These are phyloP conservation scores for Ailurus styani DNA, from an alignment of 2,113 vertebrate genomes.

Conservation along the genomic window DNA sequence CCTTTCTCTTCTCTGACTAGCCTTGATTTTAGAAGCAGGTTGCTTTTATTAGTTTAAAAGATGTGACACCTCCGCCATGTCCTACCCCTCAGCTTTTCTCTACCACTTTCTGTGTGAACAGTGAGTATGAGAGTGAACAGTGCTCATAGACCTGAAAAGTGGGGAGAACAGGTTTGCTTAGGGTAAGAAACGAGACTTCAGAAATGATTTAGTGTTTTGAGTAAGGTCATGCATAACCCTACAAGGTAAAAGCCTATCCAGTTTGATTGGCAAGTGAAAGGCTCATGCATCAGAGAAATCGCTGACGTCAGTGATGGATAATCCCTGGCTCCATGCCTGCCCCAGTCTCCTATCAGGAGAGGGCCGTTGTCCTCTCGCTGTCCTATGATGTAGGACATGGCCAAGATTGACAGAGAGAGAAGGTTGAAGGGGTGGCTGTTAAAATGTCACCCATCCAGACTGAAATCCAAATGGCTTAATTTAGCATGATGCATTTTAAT, in stretches of 20 bases:
- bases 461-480: conserved; percentile 44
- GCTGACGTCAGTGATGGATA: neutral
- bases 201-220: conserved; percentile 35
- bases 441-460: conserved; percentile 49
- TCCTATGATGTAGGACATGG: neutral
- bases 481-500: conserved; percentile 56
- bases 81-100: neutral
- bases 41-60: neutral
- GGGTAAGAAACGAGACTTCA: conserved; percentile 27
- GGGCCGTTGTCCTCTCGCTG: neutral
- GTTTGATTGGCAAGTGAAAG: conserved; percentile 44
- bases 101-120: neutral
- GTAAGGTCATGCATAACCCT: neutral
- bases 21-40: neutral
- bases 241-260: neutral
- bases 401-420: conserved; percentile 17
- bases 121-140: neutral
- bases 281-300: conserved; percentile 12
- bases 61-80: neutral
- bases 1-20: neutral
- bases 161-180: neutral
- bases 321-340: neutral
- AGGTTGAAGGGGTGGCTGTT: conserved; percentile 46
- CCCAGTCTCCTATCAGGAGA: neutral
- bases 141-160: neutral